phyloP scores from a whole-genome alignment of 2,888 invertebrate species.

The Drosophila vallismaia region DNA sequence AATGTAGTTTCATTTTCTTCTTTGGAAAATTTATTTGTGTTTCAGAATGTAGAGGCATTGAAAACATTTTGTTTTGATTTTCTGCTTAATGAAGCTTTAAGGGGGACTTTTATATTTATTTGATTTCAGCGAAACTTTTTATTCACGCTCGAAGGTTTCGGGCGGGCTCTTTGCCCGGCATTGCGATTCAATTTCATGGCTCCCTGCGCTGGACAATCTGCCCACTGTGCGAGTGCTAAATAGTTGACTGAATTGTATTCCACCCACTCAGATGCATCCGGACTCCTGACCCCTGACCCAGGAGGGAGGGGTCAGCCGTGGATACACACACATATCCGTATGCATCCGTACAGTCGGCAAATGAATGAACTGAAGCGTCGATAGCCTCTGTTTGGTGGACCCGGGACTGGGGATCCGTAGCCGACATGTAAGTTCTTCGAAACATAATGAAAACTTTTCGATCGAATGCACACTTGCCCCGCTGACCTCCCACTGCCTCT shows the following conservation, averaged over 20 bases:
- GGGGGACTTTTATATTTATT: constrained; percentile 25
- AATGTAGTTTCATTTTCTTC: too few species aligned
- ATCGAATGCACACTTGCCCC: constrained; percentile 70
- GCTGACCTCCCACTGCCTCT: neutral
- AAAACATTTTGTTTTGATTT: neutral
- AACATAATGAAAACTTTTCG: constrained; percentile 77
- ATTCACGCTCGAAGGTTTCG: constrained; percentile 5
- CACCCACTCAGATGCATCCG: constrained; percentile 21
- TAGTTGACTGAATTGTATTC: constrained; percentile 72
- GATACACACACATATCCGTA: neutral
- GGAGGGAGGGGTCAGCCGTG: constrained; percentile 6
- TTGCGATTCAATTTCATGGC: constrained; percentile 81
- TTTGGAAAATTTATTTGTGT: too few species aligned
- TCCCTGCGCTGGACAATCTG: constrained; percentile 71
- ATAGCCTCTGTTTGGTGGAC: constrained; percentile 48
- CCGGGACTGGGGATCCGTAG: constrained; percentile 12
- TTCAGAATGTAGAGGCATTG: too few species aligned
- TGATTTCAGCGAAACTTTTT: constrained; percentile 4
- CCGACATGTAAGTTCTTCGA: constrained; percentile 28
- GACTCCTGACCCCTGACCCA: neutral
- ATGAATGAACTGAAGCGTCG: constrained; percentile 74
- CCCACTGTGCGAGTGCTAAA: constrained; percentile 72
- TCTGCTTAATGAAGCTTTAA: neutral
- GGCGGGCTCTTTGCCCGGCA: constrained; percentile 12
- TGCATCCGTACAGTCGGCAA: constrained; percentile 50